Percentiles rank a stretch among this genome's conserved stretches.
Evolutionary conservation across 2,888 invertebrate genomes (phyloP).

Genomic region (Sarcophaga carnaria): DNA sequence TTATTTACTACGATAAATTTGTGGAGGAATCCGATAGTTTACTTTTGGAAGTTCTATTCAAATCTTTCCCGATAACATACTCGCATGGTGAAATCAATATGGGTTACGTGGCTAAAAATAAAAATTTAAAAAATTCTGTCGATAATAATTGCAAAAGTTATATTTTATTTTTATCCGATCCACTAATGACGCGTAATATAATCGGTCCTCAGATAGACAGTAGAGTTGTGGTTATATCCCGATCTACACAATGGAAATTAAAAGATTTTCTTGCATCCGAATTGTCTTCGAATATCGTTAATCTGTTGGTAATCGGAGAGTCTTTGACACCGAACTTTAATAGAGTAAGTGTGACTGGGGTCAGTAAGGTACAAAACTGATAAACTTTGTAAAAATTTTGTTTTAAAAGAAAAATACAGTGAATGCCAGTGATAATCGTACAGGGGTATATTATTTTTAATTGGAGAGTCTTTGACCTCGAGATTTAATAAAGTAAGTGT

Average conservation of each 20-base stretch:
- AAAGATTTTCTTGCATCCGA: constrained; percentile 86
- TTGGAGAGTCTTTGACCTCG: no score
- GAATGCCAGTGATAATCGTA: no score
- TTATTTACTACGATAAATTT: constrained; percentile 86
- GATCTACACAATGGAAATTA: constrained; percentile 89
- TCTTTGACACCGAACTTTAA: constrained; percentile 84
- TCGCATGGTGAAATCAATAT: constrained; percentile 85
- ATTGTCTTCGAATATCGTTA: constrained; percentile 86
- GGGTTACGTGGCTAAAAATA: constrained; percentile 82
- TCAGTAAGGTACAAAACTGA: not conserved
- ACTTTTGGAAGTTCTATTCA: constrained; percentile 84
- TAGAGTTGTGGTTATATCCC: constrained; percentile 86
- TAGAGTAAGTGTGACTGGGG: constrained; percentile 79
- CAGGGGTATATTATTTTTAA: no score
- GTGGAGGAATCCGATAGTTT: constrained; percentile 84
- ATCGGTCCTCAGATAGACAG: constrained; percentile 85
- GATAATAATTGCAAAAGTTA: constrained; percentile 85
- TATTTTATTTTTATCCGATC: constrained; percentile 86
- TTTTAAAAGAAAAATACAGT: no score
- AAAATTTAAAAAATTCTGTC: constrained; percentile 75
- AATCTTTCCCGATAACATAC: constrained; percentile 83
- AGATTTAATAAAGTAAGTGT: no score
- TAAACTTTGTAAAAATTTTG: no score
- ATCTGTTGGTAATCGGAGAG: constrained; percentile 87
- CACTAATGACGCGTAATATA: constrained; percentile 83